Evolutionary conservation across 2,113 vertebrate species (phyloP).

Genomic region (Nibea albiflora): DNA sequence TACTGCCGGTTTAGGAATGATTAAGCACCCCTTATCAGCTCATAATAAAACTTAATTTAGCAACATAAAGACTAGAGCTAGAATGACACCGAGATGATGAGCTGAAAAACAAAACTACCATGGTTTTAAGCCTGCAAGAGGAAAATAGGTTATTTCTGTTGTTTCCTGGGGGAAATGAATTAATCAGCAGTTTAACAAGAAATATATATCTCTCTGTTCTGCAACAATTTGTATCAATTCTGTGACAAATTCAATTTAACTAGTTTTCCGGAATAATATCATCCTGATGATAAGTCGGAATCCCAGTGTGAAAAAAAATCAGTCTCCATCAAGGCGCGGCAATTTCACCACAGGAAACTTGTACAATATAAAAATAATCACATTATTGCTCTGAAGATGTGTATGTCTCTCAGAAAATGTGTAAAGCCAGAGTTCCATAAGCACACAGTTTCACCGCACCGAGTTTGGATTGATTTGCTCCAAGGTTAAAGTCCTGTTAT

Average conservation of each 20-base stretch:
- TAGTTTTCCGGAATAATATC: constrained; percentile 19
- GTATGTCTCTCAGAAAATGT: constrained; percentile 44
- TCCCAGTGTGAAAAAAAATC: constrained; percentile 2
- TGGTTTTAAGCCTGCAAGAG: background rate
- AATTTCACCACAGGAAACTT: constrained; percentile 44
- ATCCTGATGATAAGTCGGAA: constrained; percentile 31
- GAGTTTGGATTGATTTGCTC: constrained; percentile 38
- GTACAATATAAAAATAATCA: constrained; percentile 46
- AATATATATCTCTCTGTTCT: constrained; percentile 29
- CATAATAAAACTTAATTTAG: background rate
- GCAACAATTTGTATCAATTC: constrained; percentile 26
- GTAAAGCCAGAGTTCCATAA: constrained; percentile 6
- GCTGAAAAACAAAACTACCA: background rate
- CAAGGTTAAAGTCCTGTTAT: constrained; percentile 43
- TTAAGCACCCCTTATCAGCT: background rate
- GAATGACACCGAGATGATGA: background rate
- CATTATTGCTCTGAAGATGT: constrained; percentile 34
- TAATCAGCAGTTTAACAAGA: constrained; percentile 39
- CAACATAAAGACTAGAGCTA: background rate
- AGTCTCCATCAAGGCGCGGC: constrained; percentile 4
- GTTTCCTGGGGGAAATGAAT: constrained; percentile 41
- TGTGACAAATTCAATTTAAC: constrained; percentile 49
- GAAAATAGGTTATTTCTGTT: constrained; percentile 30
- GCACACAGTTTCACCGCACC: background rate
- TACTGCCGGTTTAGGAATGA: background rate